These are phyloP conservation scores for Phasianus colchicus DNA, from an alignment of 2,113 vertebrate genomes.

Conservation along the genomic window DNA sequence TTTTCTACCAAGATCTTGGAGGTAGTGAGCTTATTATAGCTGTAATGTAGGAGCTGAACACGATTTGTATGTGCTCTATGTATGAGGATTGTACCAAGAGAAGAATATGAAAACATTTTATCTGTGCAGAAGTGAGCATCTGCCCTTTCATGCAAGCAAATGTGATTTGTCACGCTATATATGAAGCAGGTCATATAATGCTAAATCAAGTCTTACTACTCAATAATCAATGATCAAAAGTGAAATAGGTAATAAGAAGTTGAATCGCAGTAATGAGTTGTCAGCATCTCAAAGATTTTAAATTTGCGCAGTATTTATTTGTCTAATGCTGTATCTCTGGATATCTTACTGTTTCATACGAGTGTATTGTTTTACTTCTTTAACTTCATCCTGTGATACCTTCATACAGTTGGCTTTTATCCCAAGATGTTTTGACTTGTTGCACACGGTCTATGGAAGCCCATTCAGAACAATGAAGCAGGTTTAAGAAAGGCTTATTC, in stretches of 20 bases:
- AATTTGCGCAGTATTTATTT: not conserved
- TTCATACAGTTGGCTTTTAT: not conserved
- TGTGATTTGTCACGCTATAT: not conserved
- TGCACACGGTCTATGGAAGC: not conserved
- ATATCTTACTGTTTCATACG: not conserved
- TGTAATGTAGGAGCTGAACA: rapidly evolving
- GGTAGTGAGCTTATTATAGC: not conserved
- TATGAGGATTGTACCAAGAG: rapidly evolving
- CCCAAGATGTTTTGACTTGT: not conserved
- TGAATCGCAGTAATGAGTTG: not conserved
- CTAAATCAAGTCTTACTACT: not conserved
- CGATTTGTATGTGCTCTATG: rapidly evolving
- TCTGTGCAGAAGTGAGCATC: not conserved
- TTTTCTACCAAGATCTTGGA: not conserved
- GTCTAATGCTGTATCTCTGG: not conserved
- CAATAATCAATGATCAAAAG: not conserved
- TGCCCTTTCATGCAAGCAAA: not conserved
- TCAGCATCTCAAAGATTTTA: not conserved
- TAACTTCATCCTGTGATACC: not conserved
- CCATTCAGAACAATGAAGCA: not conserved
- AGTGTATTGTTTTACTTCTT: not conserved
- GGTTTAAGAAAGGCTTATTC: not conserved
- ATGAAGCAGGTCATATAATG: not conserved
- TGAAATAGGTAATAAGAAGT: not conserved
- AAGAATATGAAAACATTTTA: not conserved